phyloP scores from a whole-genome alignment of 1,140 invertebrate genomes.

The Drosophila navojoa region DNA sequence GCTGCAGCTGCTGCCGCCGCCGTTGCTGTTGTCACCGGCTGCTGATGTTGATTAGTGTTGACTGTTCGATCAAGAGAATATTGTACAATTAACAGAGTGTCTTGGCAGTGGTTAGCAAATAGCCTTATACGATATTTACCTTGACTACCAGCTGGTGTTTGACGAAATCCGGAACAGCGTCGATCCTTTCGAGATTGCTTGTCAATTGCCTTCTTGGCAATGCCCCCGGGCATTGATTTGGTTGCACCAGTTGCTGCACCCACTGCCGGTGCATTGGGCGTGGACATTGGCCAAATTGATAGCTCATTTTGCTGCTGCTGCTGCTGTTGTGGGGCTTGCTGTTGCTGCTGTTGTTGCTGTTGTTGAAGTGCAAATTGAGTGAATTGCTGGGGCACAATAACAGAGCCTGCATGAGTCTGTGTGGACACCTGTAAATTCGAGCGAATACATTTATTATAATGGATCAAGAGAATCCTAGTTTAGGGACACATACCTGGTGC shows the following conservation, averaged over 20 bases:
- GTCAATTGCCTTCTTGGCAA: constrained; percentile 83
- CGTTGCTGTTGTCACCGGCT: constrained; percentile 62
- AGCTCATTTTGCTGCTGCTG: constrained; percentile 59
- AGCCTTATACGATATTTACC: constrained; percentile 41
- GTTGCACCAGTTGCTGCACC: constrained; percentile 35
- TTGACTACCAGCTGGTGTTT: constrained; percentile 85
- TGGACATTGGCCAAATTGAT: constrained; percentile 84
- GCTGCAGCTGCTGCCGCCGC: constrained; percentile 47
- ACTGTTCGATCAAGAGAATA: constrained; percentile 23
- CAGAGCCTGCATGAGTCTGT: constrained; percentile 83
- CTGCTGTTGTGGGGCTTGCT: constrained; percentile 33
- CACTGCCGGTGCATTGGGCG: constrained; percentile 42
- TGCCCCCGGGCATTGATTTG: constrained; percentile 83
- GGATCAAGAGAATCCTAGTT: neutral
- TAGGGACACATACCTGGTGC: constrained; percentile 63
- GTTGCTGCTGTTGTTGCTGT: constrained; percentile 46
- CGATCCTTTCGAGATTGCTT: constrained; percentile 83
- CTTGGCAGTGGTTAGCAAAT: too few relatives aligned
- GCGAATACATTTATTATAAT: constrained; percentile 7
- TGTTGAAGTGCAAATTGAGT: constrained; percentile 62
- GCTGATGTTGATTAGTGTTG: constrained; percentile 73
- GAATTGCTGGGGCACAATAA: constrained; percentile 69
- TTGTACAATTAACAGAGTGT: neutral
- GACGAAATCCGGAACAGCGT: constrained; percentile 70
- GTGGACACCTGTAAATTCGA: constrained; percentile 86